These are phyloP conservation scores for Nylanderia fulva DNA, from an alignment of 1,140 invertebrate genomes.

Conservation along the genomic window DNA sequence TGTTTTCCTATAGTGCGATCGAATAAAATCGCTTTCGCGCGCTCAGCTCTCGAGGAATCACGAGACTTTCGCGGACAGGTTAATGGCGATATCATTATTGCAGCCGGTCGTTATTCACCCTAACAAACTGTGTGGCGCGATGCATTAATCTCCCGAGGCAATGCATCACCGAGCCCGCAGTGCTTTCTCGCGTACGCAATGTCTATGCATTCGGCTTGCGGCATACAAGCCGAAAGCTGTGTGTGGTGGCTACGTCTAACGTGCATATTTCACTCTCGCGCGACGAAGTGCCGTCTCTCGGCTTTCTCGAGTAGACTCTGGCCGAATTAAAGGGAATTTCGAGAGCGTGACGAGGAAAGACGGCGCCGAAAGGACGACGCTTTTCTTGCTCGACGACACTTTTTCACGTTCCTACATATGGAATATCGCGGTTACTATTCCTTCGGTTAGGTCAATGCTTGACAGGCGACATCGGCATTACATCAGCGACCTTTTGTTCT, in stretches of 20 bases:
- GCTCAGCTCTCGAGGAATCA: slow-evolving; percentile 49
- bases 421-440: neutral
- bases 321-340: slow-evolving; percentile 61
- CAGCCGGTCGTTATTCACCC: slow-evolving; percentile 80
- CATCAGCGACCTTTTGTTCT: slow-evolving; percentile 8
- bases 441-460: neutral
- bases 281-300: slow-evolving; percentile 18
- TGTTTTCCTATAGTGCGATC: neutral
- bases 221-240: slow-evolving; percentile 46
- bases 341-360: slow-evolving; percentile 41
- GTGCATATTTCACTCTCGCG: slow-evolving; percentile 59
- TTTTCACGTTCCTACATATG: slow-evolving; percentile 16
- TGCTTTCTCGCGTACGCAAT: slow-evolving; percentile 64
- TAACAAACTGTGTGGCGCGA: slow-evolving; percentile 80
- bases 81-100: slow-evolving; percentile 84
- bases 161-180: slow-evolving; percentile 79
- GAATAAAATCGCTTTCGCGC: neutral
- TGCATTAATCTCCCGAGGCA: slow-evolving; percentile 82
- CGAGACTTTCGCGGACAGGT: slow-evolving; percentile 80
- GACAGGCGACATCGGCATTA: slow-evolving; percentile 15
- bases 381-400: neutral
- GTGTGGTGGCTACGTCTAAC: slow-evolving; percentile 41
- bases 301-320: slow-evolving; percentile 18
- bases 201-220: slow-evolving; percentile 50
- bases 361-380: slow-evolving; percentile 17